Base-by-base conservation (phyloP, 2,113 vertebrate species). In the Atractosteus spatula region DNA sequence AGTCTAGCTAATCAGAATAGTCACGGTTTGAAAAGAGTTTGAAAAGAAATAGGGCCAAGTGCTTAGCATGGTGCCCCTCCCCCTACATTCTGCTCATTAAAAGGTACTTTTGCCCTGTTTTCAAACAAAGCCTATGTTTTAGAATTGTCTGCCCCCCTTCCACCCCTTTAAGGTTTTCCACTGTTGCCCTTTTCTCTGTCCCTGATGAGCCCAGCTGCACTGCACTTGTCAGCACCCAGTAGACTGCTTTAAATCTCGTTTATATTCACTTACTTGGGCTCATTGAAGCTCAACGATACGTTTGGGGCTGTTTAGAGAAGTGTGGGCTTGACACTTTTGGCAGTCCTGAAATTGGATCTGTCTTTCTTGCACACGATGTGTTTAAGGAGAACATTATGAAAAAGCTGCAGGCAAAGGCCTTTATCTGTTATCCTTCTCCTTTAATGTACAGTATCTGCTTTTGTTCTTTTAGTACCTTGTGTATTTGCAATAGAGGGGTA, bases 71-170 rank as follows among this genome's bases (percentile, higher is more conserved):
- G 67, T 59, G 43, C 72, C 69, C 81, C 79, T 83, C 87, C 83
- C 78, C 69, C 59, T 83, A 82, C 76, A 84, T 83, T 87, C 83
- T 85, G 74, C 83, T 83, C 56, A 59, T 59, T 59, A 59, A 59
- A 59, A 51, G 56, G 56, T 59, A 59, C 56, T 83, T 82, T 83
- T 79, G 11, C 41, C 62, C 16, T 67, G 17, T 44, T 69, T 73
- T 73, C 43, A 68, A 54, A 76, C 71, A 71, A 62, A 76, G 66
- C 42, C 57, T 8, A 14, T 17, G 63, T 55, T 71, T 63, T 81
- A 66, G 71, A 78, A 81, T 77, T 79, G 83, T 82, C 76, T 77
- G 74, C 79, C 72, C 69, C n/a, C 83, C 83, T 79, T 84, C 78
- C 81, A 77, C 71, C 71, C 76, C 74, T 80, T 77, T 76, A 59